phyloP scores from a whole-genome alignment of 1,140 invertebrate genomes.

The Latrodectus geometricus region DNA sequence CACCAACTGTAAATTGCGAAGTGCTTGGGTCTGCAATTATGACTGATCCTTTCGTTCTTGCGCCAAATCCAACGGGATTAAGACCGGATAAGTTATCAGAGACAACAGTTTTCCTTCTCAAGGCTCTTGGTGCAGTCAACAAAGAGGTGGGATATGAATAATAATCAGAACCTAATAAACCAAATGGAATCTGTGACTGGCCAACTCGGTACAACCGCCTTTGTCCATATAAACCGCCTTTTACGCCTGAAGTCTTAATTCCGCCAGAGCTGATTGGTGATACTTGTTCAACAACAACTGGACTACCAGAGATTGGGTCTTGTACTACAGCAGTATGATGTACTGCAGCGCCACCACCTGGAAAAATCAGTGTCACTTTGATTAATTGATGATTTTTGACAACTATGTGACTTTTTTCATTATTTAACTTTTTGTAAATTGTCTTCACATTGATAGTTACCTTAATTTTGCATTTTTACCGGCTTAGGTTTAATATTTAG shows the following conservation, averaged over 20 bases:
- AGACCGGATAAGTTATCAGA: constrained; percentile 30
- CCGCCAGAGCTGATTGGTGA: constrained; percentile 3
- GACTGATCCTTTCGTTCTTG: neutral
- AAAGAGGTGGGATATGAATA: constrained; percentile 32
- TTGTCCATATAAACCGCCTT: constrained; percentile 3
- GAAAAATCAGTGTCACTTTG: neutral
- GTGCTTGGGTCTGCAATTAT: constrained; percentile 19
- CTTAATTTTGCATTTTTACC: too few relatives aligned
- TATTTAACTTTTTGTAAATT: too few relatives aligned
- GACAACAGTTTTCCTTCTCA: constrained; percentile 14
- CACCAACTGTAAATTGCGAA: constrained; percentile 25
- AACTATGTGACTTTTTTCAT: neutral
- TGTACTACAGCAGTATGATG: constrained; percentile 36
- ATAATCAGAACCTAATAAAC: constrained; percentile 34
- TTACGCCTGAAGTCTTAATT: neutral
- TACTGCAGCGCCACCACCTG: neutral
- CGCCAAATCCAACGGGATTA: constrained; percentile 8
- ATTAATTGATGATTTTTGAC: neutral
- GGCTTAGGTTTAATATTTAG: too few relatives aligned
- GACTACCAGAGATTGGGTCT: constrained; percentile 26
- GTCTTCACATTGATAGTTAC: too few relatives aligned
- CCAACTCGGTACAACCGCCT: constrained; percentile 24
- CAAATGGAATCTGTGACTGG: constrained; percentile 29
- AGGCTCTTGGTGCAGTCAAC: constrained; percentile 1
- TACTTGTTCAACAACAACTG: constrained; percentile 7